Evolutionary conservation across 2,888 invertebrate species (phyloP), one percentile per base, ranked within the genome.

Genomic region (Copidosoma aretas): DNA sequence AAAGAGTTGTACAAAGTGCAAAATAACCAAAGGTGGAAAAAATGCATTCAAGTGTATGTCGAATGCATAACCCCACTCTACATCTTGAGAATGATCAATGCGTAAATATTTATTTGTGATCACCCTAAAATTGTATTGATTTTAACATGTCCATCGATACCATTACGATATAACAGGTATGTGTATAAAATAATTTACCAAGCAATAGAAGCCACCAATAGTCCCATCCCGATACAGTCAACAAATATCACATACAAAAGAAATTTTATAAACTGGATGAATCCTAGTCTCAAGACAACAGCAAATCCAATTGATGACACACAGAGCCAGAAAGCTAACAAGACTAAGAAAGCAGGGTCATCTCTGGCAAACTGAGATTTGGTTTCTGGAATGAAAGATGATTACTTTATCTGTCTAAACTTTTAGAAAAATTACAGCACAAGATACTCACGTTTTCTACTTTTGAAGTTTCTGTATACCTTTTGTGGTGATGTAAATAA

Each of bases 31-130:
- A 1, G 97, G 91, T n/a, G 98, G 98, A 85, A 98, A 98, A 85
- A 97, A 96, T 3, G 98, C 98, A 86, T 99, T 99, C 77, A 99
- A 89, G 86, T 99, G 98, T 8, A 99, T 95, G 84, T 99, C 98
- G 85, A 99, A 99, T 21, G 96, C 93, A 85, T 97, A 99, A 8
- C 95, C 98, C 98, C 98, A 99, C 85, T 99, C 98, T 75, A 98
- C 95, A 83, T 93, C 93, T 78, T 91, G 90, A 52, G 89, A 89
- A 82, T 88, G 72, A 82, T 86, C 86, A n/a, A 84, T 88, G 8
- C 91, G 87, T 75, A 94, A 82, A 83, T 92, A 95, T 76, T 89
- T 89, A 84, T 97, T 97, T 73, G 91, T 89, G 41, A 94, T 74
- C 80, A 91, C 90, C 94, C 94, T 94, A 82, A n/a, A 84, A 77